phyloP scores from a whole-genome alignment of 92 coral and sea anemone species.

The Scolanthus callimorphus region DNA sequence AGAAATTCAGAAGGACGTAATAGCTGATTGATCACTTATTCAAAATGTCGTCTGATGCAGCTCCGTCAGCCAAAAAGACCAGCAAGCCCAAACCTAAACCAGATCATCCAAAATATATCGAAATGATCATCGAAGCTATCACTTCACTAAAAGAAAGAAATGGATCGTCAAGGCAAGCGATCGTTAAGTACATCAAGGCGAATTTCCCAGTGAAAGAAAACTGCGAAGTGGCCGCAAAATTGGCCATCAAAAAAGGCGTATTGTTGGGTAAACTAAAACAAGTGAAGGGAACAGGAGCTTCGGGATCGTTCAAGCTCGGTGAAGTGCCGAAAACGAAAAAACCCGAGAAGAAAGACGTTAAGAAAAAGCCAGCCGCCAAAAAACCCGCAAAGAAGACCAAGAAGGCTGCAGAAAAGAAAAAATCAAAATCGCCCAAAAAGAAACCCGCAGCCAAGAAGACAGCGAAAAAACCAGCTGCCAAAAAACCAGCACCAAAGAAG shows the following conservation, averaged over 20 bases:
- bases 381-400: slow-evolving; percentile 29
- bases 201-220: slow-evolving; percentile 70
- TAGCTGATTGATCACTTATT: slow-evolving; percentile 64
- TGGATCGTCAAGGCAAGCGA: slow-evolving; percentile 91
- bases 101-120: slow-evolving; percentile 90
- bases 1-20: slow-evolving; percentile 25
- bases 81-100: slow-evolving; percentile 64
- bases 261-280: slow-evolving; percentile 40
- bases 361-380: slow-evolving; percentile 47
- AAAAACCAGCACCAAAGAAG: slow-evolving; percentile 37
- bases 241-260: slow-evolving; percentile 56
- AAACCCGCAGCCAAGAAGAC: slow-evolving; percentile 41
- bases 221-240: slow-evolving; percentile 49
- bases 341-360: slow-evolving; percentile 27
- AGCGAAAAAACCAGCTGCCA: slow-evolving; percentile 12
- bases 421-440: slow-evolving; percentile 38
- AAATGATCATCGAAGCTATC: slow-evolving; percentile 75
- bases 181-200: slow-evolving; percentile 59
- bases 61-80: slow-evolving; percentile 34
- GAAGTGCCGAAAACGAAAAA: slow-evolving; percentile 26
- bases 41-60: slow-evolving; percentile 69
- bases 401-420: slow-evolving; percentile 40
- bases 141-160: slow-evolving; percentile 70
- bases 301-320: slow-evolving; percentile 83
- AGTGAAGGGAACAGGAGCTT: slow-evolving; percentile 84